Base-by-base conservation (phyloP, 2,888 invertebrate genomes). In the Morpho helenor region DNA sequence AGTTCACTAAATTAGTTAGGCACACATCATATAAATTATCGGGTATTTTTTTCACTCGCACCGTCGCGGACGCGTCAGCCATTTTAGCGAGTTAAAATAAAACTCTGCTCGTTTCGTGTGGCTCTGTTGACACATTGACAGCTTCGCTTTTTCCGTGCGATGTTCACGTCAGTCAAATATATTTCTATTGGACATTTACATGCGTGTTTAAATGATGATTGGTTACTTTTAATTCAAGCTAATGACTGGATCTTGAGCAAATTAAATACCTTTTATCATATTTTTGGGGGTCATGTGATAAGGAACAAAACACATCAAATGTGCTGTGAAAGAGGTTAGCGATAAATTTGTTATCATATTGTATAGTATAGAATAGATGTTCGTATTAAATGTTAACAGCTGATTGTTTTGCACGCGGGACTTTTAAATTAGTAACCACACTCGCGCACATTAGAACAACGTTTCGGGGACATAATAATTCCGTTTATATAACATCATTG, bases 1-100 rank as follows among this genome's bases (percentile, higher is more conserved):
- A 91, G 72, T 92, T 91, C 74, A 92, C 92, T 74, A 94, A 91
- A 75, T 92, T 92, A 53, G 87, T 86, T 71, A 94, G 87, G 77
- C 94, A 93, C 80, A 93, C 80, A 68, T 93, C 91, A 83, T 94
- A 95, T 65, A 95, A 91, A 79, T 81, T 92, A 79, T 87, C 89
- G 70, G 93, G 92, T 74, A 85, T 84, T 83, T 85, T 88, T 70
- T 86, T 84, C 72, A 71, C 79, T 68, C 79, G 74, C 73, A 77
- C 77, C 70, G 80, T 68, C 76, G 80, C 74, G 75, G 79, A 80
- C 81, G 80, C 88, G 86, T 91, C 91, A 82, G 92, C 92, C 92
- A 92, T 92, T 87, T 92, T 92, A 82, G 83, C 80, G 75, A 84
- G 74, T 70, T 80, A 81, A 73, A 77, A 75, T 74, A 80, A 76